Percentiles rank a stretch among this genome's conserved stretches.
Conservation (phyloP, 2,888 invertebrate species). For the Syrphus vitripennis region DNA sequence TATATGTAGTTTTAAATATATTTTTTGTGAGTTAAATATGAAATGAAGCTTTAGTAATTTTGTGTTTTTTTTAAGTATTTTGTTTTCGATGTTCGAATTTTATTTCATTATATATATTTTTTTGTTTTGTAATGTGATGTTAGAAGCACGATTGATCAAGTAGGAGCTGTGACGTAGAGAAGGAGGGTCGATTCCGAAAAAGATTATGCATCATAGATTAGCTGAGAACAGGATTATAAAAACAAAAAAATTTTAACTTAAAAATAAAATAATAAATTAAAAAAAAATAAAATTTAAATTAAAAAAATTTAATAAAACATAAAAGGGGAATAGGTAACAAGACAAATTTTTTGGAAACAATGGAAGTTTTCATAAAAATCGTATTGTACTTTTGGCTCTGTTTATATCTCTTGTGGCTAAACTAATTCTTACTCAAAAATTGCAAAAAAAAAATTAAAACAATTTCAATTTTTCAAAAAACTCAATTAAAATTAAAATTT, state of each 20-base stretch:
- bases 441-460: no score
- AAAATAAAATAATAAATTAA: not conserved
- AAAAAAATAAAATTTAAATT: not conserved
- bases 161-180: slow-evolving; percentile 27
- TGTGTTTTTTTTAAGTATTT: slow-evolving; percentile 21
- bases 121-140: slow-evolving; percentile 14
- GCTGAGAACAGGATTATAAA: slow-evolving; percentile 17
- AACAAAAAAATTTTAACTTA: not conserved
- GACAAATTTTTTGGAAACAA: not conserved
- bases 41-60: slow-evolving; percentile 49
- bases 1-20: not conserved
- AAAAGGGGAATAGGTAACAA: not conserved
- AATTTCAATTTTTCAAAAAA: no score
- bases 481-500: no score
- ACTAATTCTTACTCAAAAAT: no score
- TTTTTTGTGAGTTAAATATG: not conserved
- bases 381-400: no score
- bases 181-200: not conserved
- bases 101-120: not conserved
- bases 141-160: slow-evolving; percentile 47
- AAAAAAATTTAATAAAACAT: not conserved
- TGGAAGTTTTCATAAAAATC: no score
- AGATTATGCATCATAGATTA: slow-evolving; percentile 24
- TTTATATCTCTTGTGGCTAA: no score
- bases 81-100: slow-evolving; percentile 55